A percentile compares a stretch with the other conserved stretches of the same genome.
phyloP scores from a whole-genome alignment of 92 coral and sea anemone species.

The Porites evermanni region DNA sequence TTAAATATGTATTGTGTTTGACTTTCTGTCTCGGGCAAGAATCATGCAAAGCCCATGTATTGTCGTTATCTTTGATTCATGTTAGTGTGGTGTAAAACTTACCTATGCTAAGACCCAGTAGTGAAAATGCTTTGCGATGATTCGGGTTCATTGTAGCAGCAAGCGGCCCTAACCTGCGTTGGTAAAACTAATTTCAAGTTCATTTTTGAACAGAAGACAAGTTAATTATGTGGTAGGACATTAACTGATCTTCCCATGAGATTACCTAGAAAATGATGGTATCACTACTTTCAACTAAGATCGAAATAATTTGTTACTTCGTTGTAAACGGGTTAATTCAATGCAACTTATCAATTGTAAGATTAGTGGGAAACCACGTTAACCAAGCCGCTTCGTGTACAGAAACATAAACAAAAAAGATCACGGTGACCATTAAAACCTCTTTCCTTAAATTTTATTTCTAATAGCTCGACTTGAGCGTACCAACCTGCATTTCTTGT shows the following conservation, averaged over 20 bases:
- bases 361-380: neutral
- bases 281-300: neutral
- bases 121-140: neutral
- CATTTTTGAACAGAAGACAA: neutral
- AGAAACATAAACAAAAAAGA: neutral
- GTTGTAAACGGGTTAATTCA: neutral
- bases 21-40: neutral
- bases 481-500: no score
- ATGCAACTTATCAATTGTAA: neutral
- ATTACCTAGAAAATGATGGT: neutral
- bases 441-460: no score
- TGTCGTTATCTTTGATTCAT: neutral
- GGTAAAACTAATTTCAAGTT: neutral
- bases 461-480: no score
- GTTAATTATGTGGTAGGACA: neutral
- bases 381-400: neutral
- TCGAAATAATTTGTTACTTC: neutral
- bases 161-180: neutral
- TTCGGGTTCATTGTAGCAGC: neutral
- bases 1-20: neutral
- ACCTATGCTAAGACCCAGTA: neutral
- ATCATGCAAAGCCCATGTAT: neutral
- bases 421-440: no score
- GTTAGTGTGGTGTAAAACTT: neutral
- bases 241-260: neutral